A percentile compares a stretch with the other conserved stretches of the same genome.
phyloP scores from a whole-genome alignment of 2,888 invertebrate genomes.

The Pherbina coryleti region DNA sequence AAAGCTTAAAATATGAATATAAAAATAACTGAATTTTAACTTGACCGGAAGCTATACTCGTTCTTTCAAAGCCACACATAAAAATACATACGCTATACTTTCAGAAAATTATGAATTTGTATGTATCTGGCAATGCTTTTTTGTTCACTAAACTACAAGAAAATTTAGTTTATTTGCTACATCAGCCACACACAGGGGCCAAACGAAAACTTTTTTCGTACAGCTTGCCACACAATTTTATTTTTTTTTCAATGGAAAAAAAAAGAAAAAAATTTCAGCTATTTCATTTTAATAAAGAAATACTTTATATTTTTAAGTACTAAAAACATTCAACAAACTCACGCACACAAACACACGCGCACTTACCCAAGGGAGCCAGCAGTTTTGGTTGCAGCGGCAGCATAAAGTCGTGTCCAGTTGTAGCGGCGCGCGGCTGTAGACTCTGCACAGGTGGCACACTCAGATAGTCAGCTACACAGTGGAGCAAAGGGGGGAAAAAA shows the following conservation, averaged over 20 bases:
- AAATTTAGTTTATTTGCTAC: background rate
- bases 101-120: too few species aligned
- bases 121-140: too few species aligned
- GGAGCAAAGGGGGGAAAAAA: slow-evolving; percentile 26
- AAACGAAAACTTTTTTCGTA: background rate
- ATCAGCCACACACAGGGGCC: background rate
- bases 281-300: slow-evolving; percentile 35
- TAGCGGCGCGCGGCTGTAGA: slow-evolving; percentile 78
- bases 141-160: background rate
- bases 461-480: slow-evolving; percentile 72
- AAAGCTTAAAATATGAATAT: too few species aligned
- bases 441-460: slow-evolving; percentile 72
- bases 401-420: slow-evolving; percentile 78
- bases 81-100: too few species aligned
- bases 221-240: background rate
- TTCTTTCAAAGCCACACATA: too few species aligned
- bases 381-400: slow-evolving; percentile 81
- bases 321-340: background rate
- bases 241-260: too few species aligned
- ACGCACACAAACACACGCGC: background rate
- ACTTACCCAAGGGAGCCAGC: slow-evolving; percentile 69
- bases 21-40: too few species aligned
- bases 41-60: too few species aligned
- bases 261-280: background rate
- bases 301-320: background rate